Conservation (phyloP, 2,888 invertebrate genomes). For the Busseola fusca region DNA sequence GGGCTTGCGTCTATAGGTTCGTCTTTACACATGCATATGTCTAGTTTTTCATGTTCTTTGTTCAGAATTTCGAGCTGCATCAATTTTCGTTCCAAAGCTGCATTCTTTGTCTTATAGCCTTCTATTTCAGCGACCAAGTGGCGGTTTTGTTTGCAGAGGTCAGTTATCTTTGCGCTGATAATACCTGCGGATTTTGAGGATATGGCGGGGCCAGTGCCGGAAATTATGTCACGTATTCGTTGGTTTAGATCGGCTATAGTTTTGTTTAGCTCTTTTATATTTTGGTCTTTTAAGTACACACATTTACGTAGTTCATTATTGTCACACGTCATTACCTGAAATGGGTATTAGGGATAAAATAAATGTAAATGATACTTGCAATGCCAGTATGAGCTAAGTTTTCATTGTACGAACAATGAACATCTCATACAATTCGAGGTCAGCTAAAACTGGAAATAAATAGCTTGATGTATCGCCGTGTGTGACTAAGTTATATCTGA, state of each 20-base stretch:
- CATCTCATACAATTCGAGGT: no score
- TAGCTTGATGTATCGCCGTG: no score
- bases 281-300: conserved; percentile 83
- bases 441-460: no score
- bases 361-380: neutral
- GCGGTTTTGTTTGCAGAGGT: conserved; percentile 91
- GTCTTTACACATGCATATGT: conserved; percentile 81
- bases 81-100: conserved; percentile 86
- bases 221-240: conserved; percentile 87
- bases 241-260: conserved; percentile 81
- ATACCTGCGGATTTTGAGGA: conserved; percentile 87
- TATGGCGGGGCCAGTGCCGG: conserved; percentile 82
- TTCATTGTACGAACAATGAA: neutral
- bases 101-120: conserved; percentile 89
- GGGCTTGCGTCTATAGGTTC: conserved; percentile 81
- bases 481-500: no score
- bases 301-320: conserved; percentile 88
- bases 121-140: conserved; percentile 90
- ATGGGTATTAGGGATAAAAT: neutral
- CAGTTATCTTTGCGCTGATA: conserved; percentile 91
- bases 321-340: conserved; percentile 88
- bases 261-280: conserved; percentile 82
- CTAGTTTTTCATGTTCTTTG: conserved; percentile 78
- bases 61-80: conserved; percentile 80
- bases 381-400: neutral